Conservation (phyloP, 2,888 invertebrate species). For the Bruchidius siliquastri region DNA sequence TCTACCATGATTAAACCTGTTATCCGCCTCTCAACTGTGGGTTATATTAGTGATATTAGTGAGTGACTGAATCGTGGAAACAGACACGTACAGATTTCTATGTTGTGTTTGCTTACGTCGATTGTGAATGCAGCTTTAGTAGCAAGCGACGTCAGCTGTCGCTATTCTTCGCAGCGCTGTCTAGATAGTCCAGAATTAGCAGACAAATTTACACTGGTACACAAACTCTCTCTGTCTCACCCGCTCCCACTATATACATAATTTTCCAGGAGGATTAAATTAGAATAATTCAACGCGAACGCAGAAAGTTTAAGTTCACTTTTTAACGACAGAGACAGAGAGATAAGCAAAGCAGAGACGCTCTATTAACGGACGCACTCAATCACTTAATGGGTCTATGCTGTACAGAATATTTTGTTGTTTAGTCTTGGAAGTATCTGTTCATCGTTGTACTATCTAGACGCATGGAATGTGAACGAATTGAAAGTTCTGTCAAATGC, state of each 20-base stretch:
- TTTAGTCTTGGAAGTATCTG: too few relatives aligned
- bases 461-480: too few relatives aligned
- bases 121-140: neutral
- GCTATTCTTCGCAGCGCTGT: neutral
- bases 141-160: neutral
- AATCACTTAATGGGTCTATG: neutral
- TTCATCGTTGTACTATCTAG: too few relatives aligned
- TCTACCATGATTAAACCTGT: too few relatives aligned
- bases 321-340: neutral
- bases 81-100: too few relatives aligned
- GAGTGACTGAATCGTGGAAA: too few relatives aligned
- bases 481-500: too few relatives aligned
- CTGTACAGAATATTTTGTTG: too few relatives aligned
- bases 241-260: neutral
- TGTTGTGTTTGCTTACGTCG: neutral
- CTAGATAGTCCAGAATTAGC: neutral
- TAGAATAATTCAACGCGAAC: neutral
- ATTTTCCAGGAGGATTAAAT: neutral
- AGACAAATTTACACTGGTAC: neutral
- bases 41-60: too few relatives aligned
- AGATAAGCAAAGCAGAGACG: neutral
- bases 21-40: too few relatives aligned
- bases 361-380: neutral
- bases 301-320: neutral
- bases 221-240: neutral